Evolutionary conservation across 2,113 vertebrate species (phyloP).

Genomic region (Aythya baeri): DNA sequence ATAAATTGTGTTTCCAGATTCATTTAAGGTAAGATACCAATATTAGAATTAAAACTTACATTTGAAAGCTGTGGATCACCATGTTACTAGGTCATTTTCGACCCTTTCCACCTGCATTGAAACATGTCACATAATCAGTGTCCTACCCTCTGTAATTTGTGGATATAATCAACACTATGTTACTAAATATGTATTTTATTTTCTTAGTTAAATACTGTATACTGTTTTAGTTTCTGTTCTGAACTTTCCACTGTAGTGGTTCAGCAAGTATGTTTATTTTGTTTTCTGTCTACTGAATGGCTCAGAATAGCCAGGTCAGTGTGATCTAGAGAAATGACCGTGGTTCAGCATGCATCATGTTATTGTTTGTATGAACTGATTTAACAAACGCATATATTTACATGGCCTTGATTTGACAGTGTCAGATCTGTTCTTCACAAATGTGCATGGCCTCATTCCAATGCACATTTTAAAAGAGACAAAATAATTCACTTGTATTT

Average conservation of each 20-base stretch:
- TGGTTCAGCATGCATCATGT: slow-evolving; percentile 17
- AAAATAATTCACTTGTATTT: neutral
- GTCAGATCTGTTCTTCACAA: slow-evolving; percentile 14
- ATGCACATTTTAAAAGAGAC: neutral
- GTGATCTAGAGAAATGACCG: neutral
- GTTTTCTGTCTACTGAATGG: slow-evolving; percentile 6
- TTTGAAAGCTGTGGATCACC: slow-evolving; percentile 74
- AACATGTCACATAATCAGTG: slow-evolving; percentile 73
- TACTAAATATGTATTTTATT: slow-evolving; percentile 41
- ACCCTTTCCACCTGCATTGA: slow-evolving; percentile 75
- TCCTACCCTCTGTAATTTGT: slow-evolving; percentile 62
- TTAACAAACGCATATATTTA: slow-evolving; percentile 9
- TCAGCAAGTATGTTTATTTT: slow-evolving; percentile 67
- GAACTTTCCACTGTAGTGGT: slow-evolving; percentile 71
- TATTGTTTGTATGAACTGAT: slow-evolving; percentile 11
- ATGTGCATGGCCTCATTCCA: neutral
- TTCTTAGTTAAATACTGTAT: slow-evolving; percentile 10
- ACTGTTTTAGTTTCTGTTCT: slow-evolving; percentile 23
- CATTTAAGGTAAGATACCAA: slow-evolving; percentile 61
- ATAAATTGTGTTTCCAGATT: slow-evolving; percentile 44
- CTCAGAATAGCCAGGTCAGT: slow-evolving; percentile 27
- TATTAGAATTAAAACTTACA: slow-evolving; percentile 77
- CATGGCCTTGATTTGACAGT: slow-evolving; percentile 25
- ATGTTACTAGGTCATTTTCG: slow-evolving; percentile 75
- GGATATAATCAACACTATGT: slow-evolving; percentile 57